phyloP scores from a whole-genome alignment of 2,888 invertebrate species.

The Leptinotarsa peninsularis region DNA sequence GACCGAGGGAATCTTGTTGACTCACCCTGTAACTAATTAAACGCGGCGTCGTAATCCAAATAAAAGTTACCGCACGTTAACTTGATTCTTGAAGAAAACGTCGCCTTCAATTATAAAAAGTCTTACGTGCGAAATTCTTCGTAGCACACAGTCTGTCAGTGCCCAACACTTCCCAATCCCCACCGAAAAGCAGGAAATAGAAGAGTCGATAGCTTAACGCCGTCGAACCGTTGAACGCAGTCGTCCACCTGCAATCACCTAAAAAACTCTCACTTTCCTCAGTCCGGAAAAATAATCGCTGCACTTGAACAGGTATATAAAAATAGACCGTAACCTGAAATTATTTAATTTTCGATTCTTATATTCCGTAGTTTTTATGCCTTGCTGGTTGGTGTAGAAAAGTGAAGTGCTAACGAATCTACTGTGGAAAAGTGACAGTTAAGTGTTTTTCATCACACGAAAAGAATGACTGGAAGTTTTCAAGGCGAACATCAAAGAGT shows the following conservation, averaged over 20 bases:
- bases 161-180: conserved; percentile 22
- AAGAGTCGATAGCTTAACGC: conserved; percentile 30
- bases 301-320: conserved; percentile 33
- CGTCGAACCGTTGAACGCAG: conserved; percentile 34
- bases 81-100: neutral
- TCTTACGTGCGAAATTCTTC: conserved; percentile 11
- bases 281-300: conserved; percentile 24
- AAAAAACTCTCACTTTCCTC: conserved; percentile 44
- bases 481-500: neutral
- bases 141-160: neutral
- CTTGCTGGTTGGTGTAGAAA: conserved; percentile 35
- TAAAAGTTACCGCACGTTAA: neutral
- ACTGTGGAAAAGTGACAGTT: conserved; percentile 20
- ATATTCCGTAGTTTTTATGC: conserved; percentile 35
- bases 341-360: conserved; percentile 10
- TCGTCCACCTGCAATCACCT: conserved; percentile 34
- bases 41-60: neutral
- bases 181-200: conserved; percentile 33
- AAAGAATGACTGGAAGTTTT: neutral
- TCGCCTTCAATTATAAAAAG: neutral
- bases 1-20: no score
- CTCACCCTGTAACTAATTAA: neutral
- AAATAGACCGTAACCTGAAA: neutral
- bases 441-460: neutral
- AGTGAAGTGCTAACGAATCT: conserved; percentile 36